Conservation (phyloP, 1,140 invertebrate genomes). For the Bombus affinis region DNA sequence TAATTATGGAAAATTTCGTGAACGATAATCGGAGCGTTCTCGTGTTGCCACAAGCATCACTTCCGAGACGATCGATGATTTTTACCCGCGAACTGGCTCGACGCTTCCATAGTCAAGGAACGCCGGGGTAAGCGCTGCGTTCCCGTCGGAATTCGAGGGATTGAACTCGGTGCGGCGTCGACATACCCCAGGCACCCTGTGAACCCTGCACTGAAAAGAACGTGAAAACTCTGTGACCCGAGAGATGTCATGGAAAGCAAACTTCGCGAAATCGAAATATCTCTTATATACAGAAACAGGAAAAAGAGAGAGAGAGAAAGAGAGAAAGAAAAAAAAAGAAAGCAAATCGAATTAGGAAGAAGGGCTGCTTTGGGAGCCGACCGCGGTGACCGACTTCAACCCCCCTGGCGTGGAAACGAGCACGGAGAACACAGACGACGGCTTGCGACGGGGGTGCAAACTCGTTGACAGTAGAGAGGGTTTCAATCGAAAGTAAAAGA, state of each 20-base stretch:
- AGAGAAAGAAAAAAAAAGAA: neutral
- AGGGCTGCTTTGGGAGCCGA: neutral
- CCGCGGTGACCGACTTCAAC: constrained; percentile 1
- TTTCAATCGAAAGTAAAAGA: neutral
- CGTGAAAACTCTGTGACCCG: neutral
- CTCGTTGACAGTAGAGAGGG: constrained; percentile 3
- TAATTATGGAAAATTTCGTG: neutral
- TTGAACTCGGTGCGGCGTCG: neutral
- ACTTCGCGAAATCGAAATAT: neutral
- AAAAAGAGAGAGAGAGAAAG: neutral
- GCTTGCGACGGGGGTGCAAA: constrained; percentile 46
- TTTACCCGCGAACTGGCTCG: neutral
- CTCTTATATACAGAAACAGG: neutral
- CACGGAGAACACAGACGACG: constrained; percentile 45
- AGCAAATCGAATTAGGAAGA: neutral
- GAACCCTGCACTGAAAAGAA: neutral
- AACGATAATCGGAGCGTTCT: neutral
- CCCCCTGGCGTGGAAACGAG: constrained; percentile 11
- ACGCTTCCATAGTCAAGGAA: constrained; percentile 7
- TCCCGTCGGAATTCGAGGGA: constrained; percentile 7
- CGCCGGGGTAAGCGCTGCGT: neutral
- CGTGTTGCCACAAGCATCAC: neutral
- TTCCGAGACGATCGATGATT: constrained; percentile 19
- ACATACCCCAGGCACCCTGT: neutral
- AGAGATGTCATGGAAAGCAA: neutral